Percentiles rank a stretch among this genome's conserved stretches.
These are phyloP conservation scores for Pseudorhombus dupliciocellatus DNA, from an alignment of 2,113 vertebrate species.

Conservation along the genomic window DNA sequence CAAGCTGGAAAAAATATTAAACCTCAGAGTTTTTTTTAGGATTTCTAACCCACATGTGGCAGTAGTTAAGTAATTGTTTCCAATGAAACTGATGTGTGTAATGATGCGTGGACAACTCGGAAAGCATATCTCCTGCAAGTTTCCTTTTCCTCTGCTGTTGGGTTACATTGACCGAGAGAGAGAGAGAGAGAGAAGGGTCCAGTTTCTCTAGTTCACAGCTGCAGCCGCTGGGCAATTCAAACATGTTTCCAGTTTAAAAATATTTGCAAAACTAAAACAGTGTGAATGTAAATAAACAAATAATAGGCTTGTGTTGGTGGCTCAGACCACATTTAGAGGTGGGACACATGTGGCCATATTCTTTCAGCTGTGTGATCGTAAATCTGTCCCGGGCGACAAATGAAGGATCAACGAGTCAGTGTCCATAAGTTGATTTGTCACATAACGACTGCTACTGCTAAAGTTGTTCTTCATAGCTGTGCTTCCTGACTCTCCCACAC, in stretches of 20 bases:
- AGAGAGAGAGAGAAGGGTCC: background rate
- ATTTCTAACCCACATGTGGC: conserved; percentile 51
- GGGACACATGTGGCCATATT: too few species aligned
- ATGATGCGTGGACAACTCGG: conserved; percentile 44
- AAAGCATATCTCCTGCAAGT: conserved; percentile 39
- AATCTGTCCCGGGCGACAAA: too few species aligned
- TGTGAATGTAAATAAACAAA: background rate
- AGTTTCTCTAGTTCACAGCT: too few species aligned
- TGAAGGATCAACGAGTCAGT: too few species aligned
- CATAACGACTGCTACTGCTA: too few species aligned
- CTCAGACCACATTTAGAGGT: too few species aligned
- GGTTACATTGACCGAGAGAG: conserved; percentile 4
- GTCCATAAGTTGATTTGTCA: too few species aligned
- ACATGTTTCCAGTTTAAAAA: background rate
- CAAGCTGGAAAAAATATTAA: conserved; percentile 47
- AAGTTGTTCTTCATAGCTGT: too few species aligned
- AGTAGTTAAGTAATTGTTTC: conserved; percentile 50
- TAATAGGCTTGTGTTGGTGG: background rate
- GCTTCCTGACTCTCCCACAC: too few species aligned
- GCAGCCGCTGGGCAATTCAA: conserved; percentile 30
- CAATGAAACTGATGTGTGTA: conserved; percentile 51
- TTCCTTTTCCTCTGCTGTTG: conserved; percentile 17
- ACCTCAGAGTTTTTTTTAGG: conserved; percentile 16
- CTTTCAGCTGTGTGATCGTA: too few species aligned
- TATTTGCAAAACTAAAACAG: background rate